Base-by-base conservation (phyloP, 2,888 invertebrate species). In the Pandemis corylana region DNA sequence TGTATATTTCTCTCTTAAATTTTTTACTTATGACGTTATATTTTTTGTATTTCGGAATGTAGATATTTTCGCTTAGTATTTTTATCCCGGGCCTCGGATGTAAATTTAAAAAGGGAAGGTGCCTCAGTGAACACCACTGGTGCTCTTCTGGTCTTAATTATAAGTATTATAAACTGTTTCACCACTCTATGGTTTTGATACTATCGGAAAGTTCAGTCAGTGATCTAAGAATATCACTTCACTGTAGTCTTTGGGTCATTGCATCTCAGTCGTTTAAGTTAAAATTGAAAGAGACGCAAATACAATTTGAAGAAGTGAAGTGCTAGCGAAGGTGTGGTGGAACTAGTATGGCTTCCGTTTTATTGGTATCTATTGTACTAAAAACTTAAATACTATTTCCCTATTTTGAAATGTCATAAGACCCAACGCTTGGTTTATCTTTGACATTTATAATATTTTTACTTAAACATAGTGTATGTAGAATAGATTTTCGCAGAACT, bases 51-150 rank as follows among this genome's bases (percentile, higher is more conserved):
- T 71, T 62, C 67, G 28, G 12, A 44, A 46, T 28, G 64, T 65
- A 65, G n/a, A 20, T 13, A 15, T 59, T 41, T 72, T 56, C 28
- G 28, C 53, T 46, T 42, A 75, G 71, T 73, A 71, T 68, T 76
- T 20, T 36, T 69, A 63, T 28, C 9, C 62, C 46, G 65, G 65
- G 65, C 49, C 46, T 76, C 59, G 62, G 41, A 51, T 12, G 36
- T 72, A 64, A 64, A 73, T 76, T 74, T 78, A 73, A 79, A 73
- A 64, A 71, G 76, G 78, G 79, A 77, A 84, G 89, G 89, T 91
- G 90, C 88, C 87, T 90, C 89, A 87, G 87, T 90, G 85, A 80
- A 72, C 71, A 75, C 76, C 83, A 85, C 90, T 89, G 89, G 90
- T 90, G 90, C 90, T 89, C 85, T 80, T 82, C 78, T 71, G 70